These are phyloP conservation scores for Lepidotrigona ventralis DNA, from an alignment of 1,140 invertebrate genomes.

Conservation along the genomic window DNA sequence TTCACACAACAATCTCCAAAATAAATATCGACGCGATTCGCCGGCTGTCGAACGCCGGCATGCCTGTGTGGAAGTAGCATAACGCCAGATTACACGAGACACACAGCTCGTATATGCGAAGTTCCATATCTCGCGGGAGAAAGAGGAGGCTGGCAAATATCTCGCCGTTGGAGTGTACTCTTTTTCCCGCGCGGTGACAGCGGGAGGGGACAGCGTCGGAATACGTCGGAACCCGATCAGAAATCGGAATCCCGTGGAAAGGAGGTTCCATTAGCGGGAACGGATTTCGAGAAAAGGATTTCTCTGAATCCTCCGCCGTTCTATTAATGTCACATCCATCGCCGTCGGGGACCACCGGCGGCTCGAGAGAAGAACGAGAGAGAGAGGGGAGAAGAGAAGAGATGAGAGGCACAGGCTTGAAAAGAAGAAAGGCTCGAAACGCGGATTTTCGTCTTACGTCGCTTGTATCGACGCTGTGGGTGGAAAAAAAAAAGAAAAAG, in stretches of 20 bases:
- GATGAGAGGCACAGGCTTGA: not conserved
- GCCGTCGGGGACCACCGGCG: constrained; percentile 28
- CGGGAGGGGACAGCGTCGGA: not conserved
- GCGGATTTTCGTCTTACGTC: constrained; percentile 47
- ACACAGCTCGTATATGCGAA: not conserved
- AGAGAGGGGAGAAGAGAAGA: not conserved
- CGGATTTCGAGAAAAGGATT: constrained; percentile 63
- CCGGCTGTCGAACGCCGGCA: too few relatives aligned
- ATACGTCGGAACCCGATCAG: constrained; percentile 58
- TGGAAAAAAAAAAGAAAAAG: not conserved
- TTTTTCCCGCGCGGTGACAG: constrained; percentile 17
- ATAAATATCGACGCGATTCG: too few relatives aligned
- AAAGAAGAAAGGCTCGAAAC: constrained; percentile 23
- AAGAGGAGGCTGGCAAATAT: constrained; percentile 15
- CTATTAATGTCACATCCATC: constrained; percentile 65
- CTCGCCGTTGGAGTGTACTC: constrained; percentile 24
- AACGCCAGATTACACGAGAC: not conserved
- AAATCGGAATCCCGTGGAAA: constrained; percentile 57
- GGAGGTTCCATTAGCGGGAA: constrained; percentile 56
- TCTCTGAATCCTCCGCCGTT: constrained; percentile 56
- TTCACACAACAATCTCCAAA: too few relatives aligned
- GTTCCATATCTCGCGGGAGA: constrained; percentile 15
- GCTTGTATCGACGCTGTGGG: constrained; percentile 45
- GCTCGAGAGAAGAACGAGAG: not conserved
- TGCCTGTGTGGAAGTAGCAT: not conserved